These are phyloP conservation scores for Tenualosa ilisha DNA, from an alignment of 2,797 vertebrate genomes.

Conservation along the genomic window DNA sequence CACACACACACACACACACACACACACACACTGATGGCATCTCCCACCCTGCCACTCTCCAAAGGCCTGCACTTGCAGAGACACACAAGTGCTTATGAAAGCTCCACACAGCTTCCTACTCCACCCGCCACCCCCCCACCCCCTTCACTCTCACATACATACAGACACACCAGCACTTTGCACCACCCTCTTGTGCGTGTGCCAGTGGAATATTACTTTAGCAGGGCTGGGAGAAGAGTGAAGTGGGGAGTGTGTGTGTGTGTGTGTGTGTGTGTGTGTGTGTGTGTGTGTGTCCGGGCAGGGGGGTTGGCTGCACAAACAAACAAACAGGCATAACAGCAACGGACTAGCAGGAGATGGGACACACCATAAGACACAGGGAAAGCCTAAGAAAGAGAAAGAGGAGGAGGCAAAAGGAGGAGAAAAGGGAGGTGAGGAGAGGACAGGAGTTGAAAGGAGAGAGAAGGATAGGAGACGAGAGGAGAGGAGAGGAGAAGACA, in stretches of 20 bases:
- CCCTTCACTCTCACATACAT: neutral
- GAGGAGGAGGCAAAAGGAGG: neutral
- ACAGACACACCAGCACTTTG: neutral
- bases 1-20: neutral
- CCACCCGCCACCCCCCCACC: neutral
- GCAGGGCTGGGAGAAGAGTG: constrained; percentile 48
- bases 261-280: too few species aligned
- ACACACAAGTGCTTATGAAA: neutral
- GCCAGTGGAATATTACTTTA: constrained; percentile 70
- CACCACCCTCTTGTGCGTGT: constrained; percentile 6
- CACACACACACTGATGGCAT: neutral
- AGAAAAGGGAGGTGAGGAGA: neutral
- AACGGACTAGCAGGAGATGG: constrained; percentile 27
- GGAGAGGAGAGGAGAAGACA: neutral
- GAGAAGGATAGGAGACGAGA: neutral
- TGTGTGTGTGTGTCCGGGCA: too few species aligned
- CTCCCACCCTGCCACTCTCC: neutral
- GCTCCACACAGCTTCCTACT: neutral
- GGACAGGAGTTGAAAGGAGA: neutral
- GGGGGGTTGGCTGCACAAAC: constrained; percentile 53
- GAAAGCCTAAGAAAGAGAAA: neutral
- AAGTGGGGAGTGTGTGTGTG: constrained; percentile 29
- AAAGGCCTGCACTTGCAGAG: neutral
- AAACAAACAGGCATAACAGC: constrained; percentile 61
- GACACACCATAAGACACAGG: constrained; percentile 20